Evolutionary conservation across 1,140 invertebrate species (phyloP), one percentile per base, ranked within the genome.

Genomic region (Drosophila truncata): DNA sequence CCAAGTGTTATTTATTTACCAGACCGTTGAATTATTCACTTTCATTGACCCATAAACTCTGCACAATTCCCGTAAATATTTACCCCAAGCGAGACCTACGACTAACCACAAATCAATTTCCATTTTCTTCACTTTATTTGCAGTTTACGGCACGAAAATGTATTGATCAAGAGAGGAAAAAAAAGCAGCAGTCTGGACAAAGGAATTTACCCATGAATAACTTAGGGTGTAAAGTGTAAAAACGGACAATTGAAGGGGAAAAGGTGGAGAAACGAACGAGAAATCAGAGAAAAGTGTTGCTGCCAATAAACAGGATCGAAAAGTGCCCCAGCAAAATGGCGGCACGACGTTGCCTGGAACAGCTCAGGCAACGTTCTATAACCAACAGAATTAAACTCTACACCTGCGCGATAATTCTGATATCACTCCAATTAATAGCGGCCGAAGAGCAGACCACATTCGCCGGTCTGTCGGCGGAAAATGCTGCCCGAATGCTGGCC

Each of bases 401-500:
- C 64, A 54, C 74, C 75, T 78, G 57, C 74, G 65, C 35, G 29
- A 71, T 73, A 72, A 16, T 72, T 60, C 60, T 70, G 42, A 42
- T 78, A 50, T 46, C 44, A n/a, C 54, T 75, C 0, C 72, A 50
- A 13, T 46, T 67, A 11, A 31, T 57, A 37, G 35, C 25, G 46
- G 55, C 62, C 25, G 67, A 73, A 18, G 59, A 71, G 16, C 23
- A 71, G 47, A 44, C 81, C 39, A 85, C 77, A 44, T 87, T 81
- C 39, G 80, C 73, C 7, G 91, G 91, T 0, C 47, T 92, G 3
- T 82, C 84, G 16, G 84, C 91, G 13, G 86, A 82, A 33, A 92
- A 92, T 84, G 91, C 91, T 3, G 91, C 91, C 20, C 66, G 91
- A 29, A 92, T 92, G 91, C 18, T 92, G 58, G 91, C 91, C 14